phyloP scores from a whole-genome alignment of 1,140 invertebrate species.

The Lepidotrigona ventralis region DNA sequence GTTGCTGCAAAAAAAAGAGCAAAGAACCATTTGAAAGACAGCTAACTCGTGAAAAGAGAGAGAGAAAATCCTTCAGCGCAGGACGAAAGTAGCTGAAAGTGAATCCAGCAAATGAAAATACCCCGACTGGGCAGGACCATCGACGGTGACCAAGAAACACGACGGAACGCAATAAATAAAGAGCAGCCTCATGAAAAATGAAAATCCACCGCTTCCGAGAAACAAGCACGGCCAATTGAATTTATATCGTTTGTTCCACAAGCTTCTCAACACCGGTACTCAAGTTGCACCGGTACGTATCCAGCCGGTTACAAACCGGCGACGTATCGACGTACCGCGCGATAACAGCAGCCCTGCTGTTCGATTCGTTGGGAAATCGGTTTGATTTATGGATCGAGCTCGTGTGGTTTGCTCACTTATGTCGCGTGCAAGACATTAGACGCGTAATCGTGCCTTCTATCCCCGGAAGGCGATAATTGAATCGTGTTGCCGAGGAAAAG shows the following conservation, averaged over 20 bases:
- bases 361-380: constrained; percentile 18
- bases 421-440: background rate
- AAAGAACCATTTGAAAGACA: background rate
- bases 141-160: background rate
- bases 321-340: background rate
- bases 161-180: background rate
- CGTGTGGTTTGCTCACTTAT: background rate
- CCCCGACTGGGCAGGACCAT: background rate
- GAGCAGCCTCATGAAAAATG: background rate
- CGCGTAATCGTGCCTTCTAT: background rate
- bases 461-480: background rate
- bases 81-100: background rate
- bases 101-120: background rate
- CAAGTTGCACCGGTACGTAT: background rate
- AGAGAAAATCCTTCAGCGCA: background rate
- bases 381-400: constrained; percentile 19
- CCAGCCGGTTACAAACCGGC: background rate
- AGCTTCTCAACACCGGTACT: background rate
- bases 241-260: background rate
- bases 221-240: background rate
- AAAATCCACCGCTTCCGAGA: background rate
- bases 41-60: too few species aligned
- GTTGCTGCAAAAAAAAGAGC: background rate
- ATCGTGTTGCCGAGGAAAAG: background rate
- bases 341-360: constrained; percentile 10